A percentile compares a stretch with the other conserved stretches of the same genome.
These are phyloP conservation scores for Sinocyclocheilus anophthalmus DNA, from an alignment of 2,113 vertebrate species.

Conservation along the genomic window DNA sequence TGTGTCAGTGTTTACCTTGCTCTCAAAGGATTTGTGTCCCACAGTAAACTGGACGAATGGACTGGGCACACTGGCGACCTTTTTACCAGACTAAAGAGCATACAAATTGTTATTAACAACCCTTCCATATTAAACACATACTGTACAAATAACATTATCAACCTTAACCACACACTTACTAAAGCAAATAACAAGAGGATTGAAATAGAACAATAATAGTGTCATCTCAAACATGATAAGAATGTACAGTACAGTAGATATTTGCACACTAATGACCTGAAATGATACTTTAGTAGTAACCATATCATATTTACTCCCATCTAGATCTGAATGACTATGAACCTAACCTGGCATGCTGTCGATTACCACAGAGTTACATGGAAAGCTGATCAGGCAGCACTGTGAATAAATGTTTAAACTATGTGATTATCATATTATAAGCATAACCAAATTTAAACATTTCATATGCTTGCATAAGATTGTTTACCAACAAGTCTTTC, in stretches of 20 bases:
- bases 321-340: neutral
- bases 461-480: too few relatives aligned
- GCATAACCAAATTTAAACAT: neutral
- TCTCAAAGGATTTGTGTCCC: slow-evolving; percentile 85
- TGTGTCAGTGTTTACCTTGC: slow-evolving; percentile 83
- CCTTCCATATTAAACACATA: neutral
- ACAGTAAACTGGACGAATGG: slow-evolving; percentile 90
- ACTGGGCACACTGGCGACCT: slow-evolving; percentile 90
- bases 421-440: neutral
- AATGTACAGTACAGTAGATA: neutral
- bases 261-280: neutral
- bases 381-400: too few relatives aligned
- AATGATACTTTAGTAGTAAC: neutral
- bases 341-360: neutral
- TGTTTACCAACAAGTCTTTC: too few relatives aligned
- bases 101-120: slow-evolving; percentile 26
- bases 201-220: neutral
- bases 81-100: slow-evolving; percentile 87
- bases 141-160: neutral
- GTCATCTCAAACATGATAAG: neutral
- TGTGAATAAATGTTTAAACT: neutral
- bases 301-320: neutral
- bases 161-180: neutral
- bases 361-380: neutral
- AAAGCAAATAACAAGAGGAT: neutral